Evolutionary conservation across 2,113 vertebrate genomes (phyloP), one percentile per base, ranked within the genome.

Genomic region (Prionailurus viverrinus): DNA sequence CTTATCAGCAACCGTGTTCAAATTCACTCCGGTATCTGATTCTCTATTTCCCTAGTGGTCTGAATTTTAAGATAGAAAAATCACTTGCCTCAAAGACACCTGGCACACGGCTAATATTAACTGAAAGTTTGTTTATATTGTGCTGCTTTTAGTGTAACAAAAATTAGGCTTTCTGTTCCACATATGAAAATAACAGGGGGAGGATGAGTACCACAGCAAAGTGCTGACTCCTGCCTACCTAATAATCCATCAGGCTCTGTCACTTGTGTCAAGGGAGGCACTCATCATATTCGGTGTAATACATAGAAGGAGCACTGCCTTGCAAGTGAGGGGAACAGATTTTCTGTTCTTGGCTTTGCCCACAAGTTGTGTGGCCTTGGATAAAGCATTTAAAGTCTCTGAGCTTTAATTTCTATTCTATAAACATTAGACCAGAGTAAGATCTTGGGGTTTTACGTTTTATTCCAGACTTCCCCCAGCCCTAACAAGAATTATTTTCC

Each of bases 1-100:
- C 41, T 98, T 97, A 96, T 92, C 95, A 87, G 68, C 89, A 97
- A 96, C 84, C 61, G 48, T 45, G 53, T 91, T 98, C 65, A 81
- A 78, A 96, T 73, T 91, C n/a, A 55, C 68, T 76, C 51, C 45
- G 83, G 41, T 66, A 55, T 86, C 80, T 85, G 61, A 74, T 71
- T 85, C 36, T 79, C 68, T 84, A 33, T 83, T 95, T 95, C 48
- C 41, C 41, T 78, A 93, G 58, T 6, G 51, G 74, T 74, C 19
- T 92, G 53, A 92, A 86, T 89, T 68, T 88, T 81, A 88, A 97
- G 51, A 61, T 66, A 80, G 66, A 51, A 61, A 96, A 93, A 89
- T 88, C 41, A 31, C 80, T 95, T 74, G 55, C 69, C 36, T 68
- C 48, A 91, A 76, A 84, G 84, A 48, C 84, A 48, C 21, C 36